Evolutionary conservation across 2,113 vertebrate species (phyloP).

Genomic region (Corythornis madagascariensis): DNA sequence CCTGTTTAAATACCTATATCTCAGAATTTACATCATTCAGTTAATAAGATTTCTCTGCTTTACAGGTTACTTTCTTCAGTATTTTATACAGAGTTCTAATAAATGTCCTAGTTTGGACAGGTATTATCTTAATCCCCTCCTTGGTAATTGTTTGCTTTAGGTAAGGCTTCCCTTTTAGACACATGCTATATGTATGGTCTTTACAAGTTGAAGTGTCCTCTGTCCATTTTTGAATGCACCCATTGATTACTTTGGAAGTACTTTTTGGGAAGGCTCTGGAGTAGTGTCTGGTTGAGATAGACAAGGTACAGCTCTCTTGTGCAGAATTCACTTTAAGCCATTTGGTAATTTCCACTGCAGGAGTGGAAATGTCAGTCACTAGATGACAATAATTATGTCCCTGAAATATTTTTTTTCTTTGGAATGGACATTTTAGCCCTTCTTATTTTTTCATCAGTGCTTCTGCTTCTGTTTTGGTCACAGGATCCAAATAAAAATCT

Average conservation of each 20-base stretch:
- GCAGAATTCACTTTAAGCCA: accelerated
- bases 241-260: neutral
- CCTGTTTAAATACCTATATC: neutral
- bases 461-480: neutral
- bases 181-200: neutral
- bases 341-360: neutral
- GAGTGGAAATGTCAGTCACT: neutral
- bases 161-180: neutral
- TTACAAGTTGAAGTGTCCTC: neutral
- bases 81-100: neutral
- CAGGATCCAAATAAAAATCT: neutral
- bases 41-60: neutral
- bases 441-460: neutral
- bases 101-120: neutral
- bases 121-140: neutral
- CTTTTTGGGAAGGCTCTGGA: neutral
- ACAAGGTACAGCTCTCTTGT: accelerated
- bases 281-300: neutral
- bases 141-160: neutral
- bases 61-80: neutral
- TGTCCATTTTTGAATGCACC: neutral
- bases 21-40: neutral
- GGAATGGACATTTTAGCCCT: neutral
- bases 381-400: neutral
- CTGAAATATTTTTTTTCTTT: neutral